Evolutionary conservation across 2,113 vertebrate species (phyloP), one percentile per base, ranked within the genome.

Genomic region (Penelope pileata): DNA sequence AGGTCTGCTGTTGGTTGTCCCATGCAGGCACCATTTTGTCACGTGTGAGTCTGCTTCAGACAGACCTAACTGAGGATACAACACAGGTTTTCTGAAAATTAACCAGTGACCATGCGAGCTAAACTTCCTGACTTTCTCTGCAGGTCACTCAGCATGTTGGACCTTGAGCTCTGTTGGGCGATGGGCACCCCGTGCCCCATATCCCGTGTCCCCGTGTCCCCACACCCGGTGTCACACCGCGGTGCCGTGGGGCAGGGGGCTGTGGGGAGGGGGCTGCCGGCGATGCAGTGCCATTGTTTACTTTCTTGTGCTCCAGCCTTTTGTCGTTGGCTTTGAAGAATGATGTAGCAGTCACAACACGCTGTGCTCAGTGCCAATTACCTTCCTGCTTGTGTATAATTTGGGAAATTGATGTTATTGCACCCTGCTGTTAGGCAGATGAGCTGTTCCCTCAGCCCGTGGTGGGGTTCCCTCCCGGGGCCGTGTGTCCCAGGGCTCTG

Each of bases 271-370:
- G 94, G 91, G 88, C 92, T 82, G 96, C 67, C 96, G 93, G 73
- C 84, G 96, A 88, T 93, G 93, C 60, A 18, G 32, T 95, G 92
- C 96, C 90, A 97, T 98, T 98, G 97, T 98, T 97, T 97, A 94
- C 85, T 93, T 86, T 94, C 34, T 73, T 95, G 88, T 43, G 11
- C 96, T 91, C 79, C 34, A 60, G 86, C 62, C 94, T 97, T 95
- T 97, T 97, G 92, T 97, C 34, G 83, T 30, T 89, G 84, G 93
- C 87, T 96, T 87, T 78, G 51, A 94, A 84, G 96, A 96, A 77
- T 66, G 80, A 97, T 58, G 53, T 78, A 90, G 60, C 93, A 95
- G 86, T 96, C 96, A 96, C 93, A 95, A 93, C 91, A 95, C 7
- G 48, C 85, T 87, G 83, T 53, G 92, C 88, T 90, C 56, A 2